Conservation (phyloP, 35 echinoderm and acorn worm genomes). For the Heliocidaris erythrogramma region DNA sequence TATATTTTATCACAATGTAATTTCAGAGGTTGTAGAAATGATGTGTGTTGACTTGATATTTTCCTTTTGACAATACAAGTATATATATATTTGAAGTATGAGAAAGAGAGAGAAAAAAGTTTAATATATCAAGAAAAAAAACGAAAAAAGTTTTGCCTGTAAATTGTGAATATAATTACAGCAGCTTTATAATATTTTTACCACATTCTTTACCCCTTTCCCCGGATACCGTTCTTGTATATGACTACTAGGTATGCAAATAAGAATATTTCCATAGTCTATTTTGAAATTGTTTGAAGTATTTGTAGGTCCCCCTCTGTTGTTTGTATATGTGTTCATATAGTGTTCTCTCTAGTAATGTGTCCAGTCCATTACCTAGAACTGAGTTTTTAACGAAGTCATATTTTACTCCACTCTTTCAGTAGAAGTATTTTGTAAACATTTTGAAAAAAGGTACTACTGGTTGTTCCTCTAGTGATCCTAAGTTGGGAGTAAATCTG, state of each 20-base stretch:
- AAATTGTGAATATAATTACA: slow-evolving; percentile 51
- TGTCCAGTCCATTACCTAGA: not conserved
- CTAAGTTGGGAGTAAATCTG: not conserved
- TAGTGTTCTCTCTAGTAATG: slow-evolving; percentile 15
- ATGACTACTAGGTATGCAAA: slow-evolving; percentile 26
- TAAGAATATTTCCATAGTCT: not conserved
- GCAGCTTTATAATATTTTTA: slow-evolving; percentile 49
- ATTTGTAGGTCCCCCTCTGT: slow-evolving; percentile 35
- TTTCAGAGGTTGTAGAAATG: slow-evolving; percentile 39
- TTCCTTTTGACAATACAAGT: slow-evolving; percentile 47
- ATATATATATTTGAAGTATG: slow-evolving; percentile 51
- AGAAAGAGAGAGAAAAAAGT: slow-evolving; percentile 14
- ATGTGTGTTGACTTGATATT: slow-evolving; percentile 33
- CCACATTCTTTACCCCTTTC: slow-evolving; percentile 31
- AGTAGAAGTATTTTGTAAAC: slow-evolving; percentile 22
- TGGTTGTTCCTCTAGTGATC: slow-evolving; percentile 9
- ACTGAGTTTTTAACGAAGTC: not conserved
- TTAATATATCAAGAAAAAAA: slow-evolving; percentile 43
- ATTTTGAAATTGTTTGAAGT: slow-evolving; percentile 33
- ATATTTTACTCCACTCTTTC: slow-evolving; percentile 7
- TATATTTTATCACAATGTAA: slow-evolving; percentile 48
- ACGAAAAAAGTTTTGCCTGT: slow-evolving; percentile 35
- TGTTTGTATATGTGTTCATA: slow-evolving; percentile 32
- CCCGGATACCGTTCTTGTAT: not conserved
- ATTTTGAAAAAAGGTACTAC: slow-evolving; percentile 23